A percentile compares a stretch with the other conserved stretches of the same genome.
These are phyloP conservation scores for Ophraella communa DNA, from an alignment of 2,888 invertebrate genomes.

Conservation along the genomic window DNA sequence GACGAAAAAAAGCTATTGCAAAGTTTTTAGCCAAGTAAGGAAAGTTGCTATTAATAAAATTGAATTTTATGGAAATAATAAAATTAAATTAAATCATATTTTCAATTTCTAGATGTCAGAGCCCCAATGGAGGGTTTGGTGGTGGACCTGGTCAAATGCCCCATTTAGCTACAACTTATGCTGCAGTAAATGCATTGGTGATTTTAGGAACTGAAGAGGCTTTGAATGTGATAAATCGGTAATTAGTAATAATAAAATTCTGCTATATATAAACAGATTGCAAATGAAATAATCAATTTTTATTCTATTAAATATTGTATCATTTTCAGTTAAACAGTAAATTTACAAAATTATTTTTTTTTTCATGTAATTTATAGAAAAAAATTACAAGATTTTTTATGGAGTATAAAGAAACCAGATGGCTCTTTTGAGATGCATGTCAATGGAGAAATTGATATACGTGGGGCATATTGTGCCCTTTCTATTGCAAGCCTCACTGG, in stretches of 20 bases:
- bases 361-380: slow-evolving; percentile 57
- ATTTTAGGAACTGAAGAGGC: slow-evolving; percentile 84
- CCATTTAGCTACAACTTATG: slow-evolving; percentile 97
- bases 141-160: slow-evolving; percentile 94
- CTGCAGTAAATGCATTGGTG: slow-evolving; percentile 91
- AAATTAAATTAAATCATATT: too few relatives aligned
- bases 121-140: slow-evolving; percentile 84
- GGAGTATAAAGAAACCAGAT: slow-evolving; percentile 77
- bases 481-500: slow-evolving; percentile 88
- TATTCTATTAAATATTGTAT: too few relatives aligned
- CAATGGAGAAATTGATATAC: slow-evolving; percentile 91
- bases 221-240: slow-evolving; percentile 85
- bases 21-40: slow-evolving; percentile 67
- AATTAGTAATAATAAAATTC: too few relatives aligned
- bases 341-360: slow-evolving; percentile 36
- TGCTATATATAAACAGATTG: too few relatives aligned
- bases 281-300: too few relatives aligned
- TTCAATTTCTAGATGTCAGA: slow-evolving; percentile 69
- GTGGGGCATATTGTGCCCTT: slow-evolving; percentile 97
- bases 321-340: neutral
- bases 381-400: slow-evolving; percentile 78
- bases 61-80: too few relatives aligned
- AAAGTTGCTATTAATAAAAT: too few relatives aligned
- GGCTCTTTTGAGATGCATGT: slow-evolving; percentile 93
- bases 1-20: slow-evolving; percentile 63